Conservation (phyloP, 2,113 vertebrate genomes). For the Neogale vison region DNA sequence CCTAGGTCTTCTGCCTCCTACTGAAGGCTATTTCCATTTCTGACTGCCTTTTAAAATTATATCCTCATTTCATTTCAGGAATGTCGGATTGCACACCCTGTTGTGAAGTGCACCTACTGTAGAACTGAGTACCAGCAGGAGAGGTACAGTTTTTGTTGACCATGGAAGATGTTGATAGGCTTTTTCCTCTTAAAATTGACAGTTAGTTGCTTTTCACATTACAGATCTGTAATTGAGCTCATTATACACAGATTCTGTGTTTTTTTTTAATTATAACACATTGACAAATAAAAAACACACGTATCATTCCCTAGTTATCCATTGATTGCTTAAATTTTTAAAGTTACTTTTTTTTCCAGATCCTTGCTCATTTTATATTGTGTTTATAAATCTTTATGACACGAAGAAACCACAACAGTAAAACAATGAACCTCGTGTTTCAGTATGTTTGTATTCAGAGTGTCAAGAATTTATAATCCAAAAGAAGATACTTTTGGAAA, state of each 20-base stretch:
- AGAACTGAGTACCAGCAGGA: constrained; percentile 90
- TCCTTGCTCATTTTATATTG: constrained; percentile 20
- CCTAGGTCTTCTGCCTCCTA: background rate
- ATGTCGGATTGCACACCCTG: constrained; percentile 88
- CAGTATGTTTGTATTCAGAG: background rate
- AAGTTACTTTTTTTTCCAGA: background rate
- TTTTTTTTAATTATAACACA: background rate
- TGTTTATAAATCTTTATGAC: background rate
- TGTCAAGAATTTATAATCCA: constrained; percentile 23
- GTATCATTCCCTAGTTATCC: background rate
- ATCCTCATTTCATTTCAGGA: constrained; percentile 80
- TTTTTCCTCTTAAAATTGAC: constrained; percentile 17
- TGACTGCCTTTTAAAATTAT: constrained; percentile 42
- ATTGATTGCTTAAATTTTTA: background rate
- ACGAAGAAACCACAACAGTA: background rate
- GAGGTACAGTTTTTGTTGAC: constrained; percentile 79
- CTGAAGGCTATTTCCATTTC: background rate
- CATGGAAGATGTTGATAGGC: background rate
- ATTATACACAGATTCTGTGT: background rate
- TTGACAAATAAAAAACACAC: background rate
- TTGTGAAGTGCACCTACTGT: constrained; percentile 90
- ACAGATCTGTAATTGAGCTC: background rate
- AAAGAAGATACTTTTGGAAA: constrained; percentile 40
- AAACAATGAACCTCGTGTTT: background rate
- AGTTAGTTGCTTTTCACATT: background rate